phyloP scores from a whole-genome alignment of 2,888 invertebrate genomes.

The Diarsia mendica region DNA sequence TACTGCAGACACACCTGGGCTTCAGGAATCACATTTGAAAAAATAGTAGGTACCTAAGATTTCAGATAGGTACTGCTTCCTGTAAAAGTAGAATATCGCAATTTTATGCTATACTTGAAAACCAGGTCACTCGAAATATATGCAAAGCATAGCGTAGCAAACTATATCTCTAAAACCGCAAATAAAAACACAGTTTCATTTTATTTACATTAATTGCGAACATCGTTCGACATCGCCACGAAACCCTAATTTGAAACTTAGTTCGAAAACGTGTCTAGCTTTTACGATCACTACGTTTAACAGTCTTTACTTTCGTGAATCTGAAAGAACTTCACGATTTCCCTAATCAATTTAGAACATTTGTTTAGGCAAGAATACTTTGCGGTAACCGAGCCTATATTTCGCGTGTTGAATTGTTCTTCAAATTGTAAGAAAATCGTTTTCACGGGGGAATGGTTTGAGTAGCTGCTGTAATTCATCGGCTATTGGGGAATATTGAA shows the following conservation, averaged over 20 bases:
- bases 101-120: not conserved
- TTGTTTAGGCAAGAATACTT: conserved; percentile 44
- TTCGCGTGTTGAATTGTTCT: conserved; percentile 61
- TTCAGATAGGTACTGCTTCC: not conserved
- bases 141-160: conserved; percentile 8
- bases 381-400: conserved; percentile 46
- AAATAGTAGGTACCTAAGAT: not conserved
- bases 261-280: conserved; percentile 61
- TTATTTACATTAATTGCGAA: conserved; percentile 56
- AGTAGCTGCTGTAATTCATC: conserved; percentile 70
- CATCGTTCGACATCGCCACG: conserved; percentile 50
- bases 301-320: conserved; percentile 42
- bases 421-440: conserved; percentile 66
- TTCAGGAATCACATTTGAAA: not conserved
- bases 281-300: conserved; percentile 56
- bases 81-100: not conserved
- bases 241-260: conserved; percentile 65
- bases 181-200: conserved; percentile 53
- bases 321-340: conserved; percentile 47
- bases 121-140: not conserved
- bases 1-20: not conserved
- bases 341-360: conserved; percentile 55
- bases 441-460: conserved; percentile 64
- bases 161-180: conserved; percentile 42
- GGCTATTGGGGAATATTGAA: conserved; percentile 72